A percentile compares a stretch with the other conserved stretches of the same genome.
These are phyloP conservation scores for Porites lutea DNA, from an alignment of 64 coral and sea anemone genomes.

Conservation along the genomic window DNA sequence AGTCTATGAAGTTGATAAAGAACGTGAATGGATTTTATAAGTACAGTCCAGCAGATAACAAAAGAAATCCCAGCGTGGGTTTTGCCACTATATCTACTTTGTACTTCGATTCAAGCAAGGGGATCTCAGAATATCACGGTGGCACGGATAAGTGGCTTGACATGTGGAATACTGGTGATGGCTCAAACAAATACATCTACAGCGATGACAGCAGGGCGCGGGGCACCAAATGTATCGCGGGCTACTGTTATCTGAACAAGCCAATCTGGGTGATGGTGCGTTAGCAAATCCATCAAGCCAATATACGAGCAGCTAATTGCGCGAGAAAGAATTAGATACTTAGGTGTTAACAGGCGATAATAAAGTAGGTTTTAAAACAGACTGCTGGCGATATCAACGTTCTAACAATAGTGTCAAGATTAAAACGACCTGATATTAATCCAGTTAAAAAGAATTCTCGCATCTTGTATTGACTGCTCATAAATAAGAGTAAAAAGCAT, in stretches of 20 bases:
- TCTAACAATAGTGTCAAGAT: too few species aligned
- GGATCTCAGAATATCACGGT: constrained; percentile 26
- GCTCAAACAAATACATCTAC: not conserved
- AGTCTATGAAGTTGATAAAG: not conserved
- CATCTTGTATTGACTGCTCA: too few species aligned
- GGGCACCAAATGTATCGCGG: not conserved
- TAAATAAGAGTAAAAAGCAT: too few species aligned
- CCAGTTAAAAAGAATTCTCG: too few species aligned
- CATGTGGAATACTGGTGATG: constrained; percentile 36
- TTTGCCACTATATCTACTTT: constrained; percentile 48
- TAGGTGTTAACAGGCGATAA: constrained; percentile 4
- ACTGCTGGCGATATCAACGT: too few species aligned
- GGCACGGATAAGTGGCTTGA: constrained; percentile 75
- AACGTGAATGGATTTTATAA: constrained; percentile 72
- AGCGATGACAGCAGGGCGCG: not conserved
- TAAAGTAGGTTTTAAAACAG: too few species aligned
- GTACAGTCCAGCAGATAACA: constrained; percentile 51
- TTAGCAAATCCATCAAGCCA: not conserved
- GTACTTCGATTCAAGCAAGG: not conserved
- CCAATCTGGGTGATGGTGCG: constrained; percentile 13
- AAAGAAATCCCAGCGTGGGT: constrained; percentile 19
- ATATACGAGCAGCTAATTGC: not conserved
- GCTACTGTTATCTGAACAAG: not conserved
- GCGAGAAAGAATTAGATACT: too few species aligned
- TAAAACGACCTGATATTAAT: too few species aligned